Base-by-base conservation (phyloP, 2,888 invertebrate genomes). In the Melieria crassipennis region DNA sequence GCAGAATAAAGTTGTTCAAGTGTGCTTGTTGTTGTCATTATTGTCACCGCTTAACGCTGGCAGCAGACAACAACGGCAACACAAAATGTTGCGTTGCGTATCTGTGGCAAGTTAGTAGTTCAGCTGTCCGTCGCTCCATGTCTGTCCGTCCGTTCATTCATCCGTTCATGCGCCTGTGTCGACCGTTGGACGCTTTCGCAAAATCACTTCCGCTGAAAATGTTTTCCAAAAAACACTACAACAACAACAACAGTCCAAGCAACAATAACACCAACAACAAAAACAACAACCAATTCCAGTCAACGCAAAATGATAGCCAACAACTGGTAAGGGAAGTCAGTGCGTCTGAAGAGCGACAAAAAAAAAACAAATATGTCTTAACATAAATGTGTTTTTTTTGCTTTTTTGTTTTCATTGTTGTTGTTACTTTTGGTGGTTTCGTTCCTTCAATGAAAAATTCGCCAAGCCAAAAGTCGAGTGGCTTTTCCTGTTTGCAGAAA, bases 401-500 rank as follows among this genome's bases (percentile, higher is more conserved):
- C 16, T 30, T 1, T 30, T 30, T 3, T 30, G 30, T 30, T 30
- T 30, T 30, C 30, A 30, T 30, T 30, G 30, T 30, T 30, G 30
- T 30, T 30, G 30, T 30, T 30, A 30, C 30, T 30, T 30, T 3
- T 30, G 30, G 30, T 30, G 30, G 30, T 30, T 30, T 30, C 30
- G 30, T 30, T 30, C 30, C 30, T 30, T 30, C 1, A 30, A 30
- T 30, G 30, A 30, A 30, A 30, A 30, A 30, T 30, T 30, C 30
- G 30, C 30, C 30, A 30, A 30, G 30, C 30, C 30, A 30, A 30
- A 30, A 30, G 30, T 30, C 30, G 75, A 75, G 69, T 74, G 69
- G 73, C 73, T 75, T 75, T 76, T 76, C 75, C 75, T 76, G 75
- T 75, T 76, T 76, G 73, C 70, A 47, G 66, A 7, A 42, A 63